Percentiles rank a stretch among this genome's conserved stretches.
These are phyloP conservation scores for Medauroidea extradentata DNA, from an alignment of 1,140 invertebrate species.

Conservation along the genomic window DNA sequence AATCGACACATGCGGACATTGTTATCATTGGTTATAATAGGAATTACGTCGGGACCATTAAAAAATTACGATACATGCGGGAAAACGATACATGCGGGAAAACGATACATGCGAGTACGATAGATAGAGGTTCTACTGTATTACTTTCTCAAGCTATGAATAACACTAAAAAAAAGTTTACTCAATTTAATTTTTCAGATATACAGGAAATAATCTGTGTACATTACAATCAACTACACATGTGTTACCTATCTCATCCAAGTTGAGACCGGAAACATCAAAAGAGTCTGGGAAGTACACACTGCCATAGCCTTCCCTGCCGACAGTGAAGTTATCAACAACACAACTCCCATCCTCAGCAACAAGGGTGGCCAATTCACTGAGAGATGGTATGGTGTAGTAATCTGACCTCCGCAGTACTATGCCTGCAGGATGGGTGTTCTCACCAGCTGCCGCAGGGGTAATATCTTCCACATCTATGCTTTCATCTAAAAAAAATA, in stretches of 20 bases:
- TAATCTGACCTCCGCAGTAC: constrained; percentile 62
- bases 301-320: constrained; percentile 86
- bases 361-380: constrained; percentile 62
- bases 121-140: no score
- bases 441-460: background rate
- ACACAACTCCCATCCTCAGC: constrained; percentile 73
- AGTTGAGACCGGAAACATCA: constrained; percentile 82
- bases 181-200: background rate
- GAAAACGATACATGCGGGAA: no score
- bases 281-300: constrained; percentile 84
- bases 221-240: background rate
- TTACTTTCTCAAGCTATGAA: background rate
- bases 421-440: constrained; percentile 46
- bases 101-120: no score
- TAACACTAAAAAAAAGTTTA: constrained; percentile 9
- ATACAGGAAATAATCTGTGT: background rate
- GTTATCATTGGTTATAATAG: no score
- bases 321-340: constrained; percentile 87
- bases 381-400: constrained; percentile 77
- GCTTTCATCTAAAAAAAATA: constrained; percentile 7
- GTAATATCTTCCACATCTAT: background rate
- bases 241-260: constrained; percentile 74
- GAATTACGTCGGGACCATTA: no score
- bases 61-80: no score
- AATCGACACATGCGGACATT: no score